Base-by-base conservation (phyloP, 2,113 vertebrate genomes). In the Steatornis caripensis region DNA sequence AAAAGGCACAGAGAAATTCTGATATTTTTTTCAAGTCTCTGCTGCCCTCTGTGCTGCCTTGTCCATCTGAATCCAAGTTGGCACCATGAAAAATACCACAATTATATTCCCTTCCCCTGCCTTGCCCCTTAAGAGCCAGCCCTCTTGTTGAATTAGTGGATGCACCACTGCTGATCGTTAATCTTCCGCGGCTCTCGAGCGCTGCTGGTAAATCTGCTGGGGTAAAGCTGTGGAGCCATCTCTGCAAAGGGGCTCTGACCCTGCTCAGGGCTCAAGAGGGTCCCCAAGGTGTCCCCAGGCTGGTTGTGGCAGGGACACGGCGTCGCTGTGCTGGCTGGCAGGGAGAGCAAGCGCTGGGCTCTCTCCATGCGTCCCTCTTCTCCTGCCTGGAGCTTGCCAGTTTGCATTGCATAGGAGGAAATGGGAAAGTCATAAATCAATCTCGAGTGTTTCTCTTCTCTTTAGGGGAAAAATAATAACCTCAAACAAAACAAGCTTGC, bases 381-480 rank as follows among this genome's bases (percentile, higher is more conserved):
- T 85, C 83, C 76, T 30, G 70, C 91, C 94, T 72, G 78, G 39
- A 89, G 75, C 49, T 91, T 41, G 45, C 95, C 91, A 75, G 93
- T 89, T 96, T 80, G 84, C 93, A 51, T 90, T 43, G 76, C 83
- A 20, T 9, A 5, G 93, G 93, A 94, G 69, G 87, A 61, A 95
- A 92, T 1, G 79, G 95, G 94, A 75, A 90, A 95, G 82, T 72
- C 93, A 75, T 97, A 97, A 97, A 97, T 97, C 97, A 97, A 92
- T 97, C 96, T 84, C 0, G 65, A 93, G 96, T 69, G 90, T 90
- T 97, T 93, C 95, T 96, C 95, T 97, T 97, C 96, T 96, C 87
- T 97, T 97, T 97, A 94, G 97, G 94, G 93, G 92, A 84, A 96
- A 97, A 97, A 97, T 94, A 97, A 97, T 93, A 97, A 96, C 94